phyloP scores from a whole-genome alignment of 2,113 vertebrate species.

The Oncorhynchus clarkii region DNA sequence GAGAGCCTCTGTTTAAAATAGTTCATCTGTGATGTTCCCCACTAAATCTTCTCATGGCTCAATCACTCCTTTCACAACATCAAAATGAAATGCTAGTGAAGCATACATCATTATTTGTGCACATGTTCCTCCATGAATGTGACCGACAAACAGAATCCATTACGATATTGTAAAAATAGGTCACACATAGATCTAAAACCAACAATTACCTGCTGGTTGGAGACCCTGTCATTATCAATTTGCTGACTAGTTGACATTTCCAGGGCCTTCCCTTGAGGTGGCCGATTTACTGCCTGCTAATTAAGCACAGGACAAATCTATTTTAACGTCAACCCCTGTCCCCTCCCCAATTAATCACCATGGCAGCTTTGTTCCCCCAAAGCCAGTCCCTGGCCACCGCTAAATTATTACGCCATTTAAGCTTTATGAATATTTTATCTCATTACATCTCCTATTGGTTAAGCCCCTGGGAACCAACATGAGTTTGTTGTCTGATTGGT shows the following conservation, averaged over 20 bases:
- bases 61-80: too few species aligned
- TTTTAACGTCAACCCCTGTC: neutral
- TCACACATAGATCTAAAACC: too few species aligned
- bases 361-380: neutral
- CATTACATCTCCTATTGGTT: neutral
- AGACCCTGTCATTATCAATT: neutral
- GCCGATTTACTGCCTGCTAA: neutral
- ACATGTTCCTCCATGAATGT: too few species aligned
- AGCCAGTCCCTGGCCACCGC: neutral
- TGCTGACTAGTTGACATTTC: neutral
- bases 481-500: conserved; percentile 1
- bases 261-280: neutral
- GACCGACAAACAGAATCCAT: too few species aligned
- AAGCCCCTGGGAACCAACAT: neutral
- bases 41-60: neutral
- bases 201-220: too few species aligned
- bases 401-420: neutral
- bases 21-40: neutral
- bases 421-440: neutral
- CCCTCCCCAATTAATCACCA: conserved; percentile 7
- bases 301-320: neutral
- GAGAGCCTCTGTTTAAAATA: conserved; percentile 90
- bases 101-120: too few species aligned
- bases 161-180: too few species aligned
- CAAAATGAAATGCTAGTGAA: too few species aligned